Evolutionary conservation across 2,888 invertebrate species (phyloP).

Genomic region (Erynnis tages): DNA sequence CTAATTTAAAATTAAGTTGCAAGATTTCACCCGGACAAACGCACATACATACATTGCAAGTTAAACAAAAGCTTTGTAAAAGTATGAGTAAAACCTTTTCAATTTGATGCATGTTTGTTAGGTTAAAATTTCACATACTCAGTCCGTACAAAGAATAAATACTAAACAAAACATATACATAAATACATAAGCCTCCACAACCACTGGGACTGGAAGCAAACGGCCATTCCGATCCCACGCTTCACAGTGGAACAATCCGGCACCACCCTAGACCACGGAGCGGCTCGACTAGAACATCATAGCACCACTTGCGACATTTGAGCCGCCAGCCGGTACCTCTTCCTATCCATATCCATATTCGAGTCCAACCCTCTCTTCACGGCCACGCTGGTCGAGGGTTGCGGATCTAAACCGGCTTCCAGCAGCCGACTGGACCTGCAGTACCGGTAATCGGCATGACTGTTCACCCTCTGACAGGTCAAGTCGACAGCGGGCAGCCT

Average conservation of each 20-base stretch:
- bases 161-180: not conserved
- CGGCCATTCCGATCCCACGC: too few relatives aligned
- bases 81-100: too few relatives aligned
- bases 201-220: not conserved
- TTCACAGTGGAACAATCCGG: not conserved
- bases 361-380: constrained; percentile 63
- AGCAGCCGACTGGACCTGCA: constrained; percentile 59
- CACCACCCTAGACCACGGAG: constrained; percentile 14
- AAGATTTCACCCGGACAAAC: too few relatives aligned
- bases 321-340: constrained; percentile 59
- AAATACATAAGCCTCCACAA: not conserved
- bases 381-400: constrained; percentile 56
- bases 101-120: not conserved
- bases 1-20: too few relatives aligned
- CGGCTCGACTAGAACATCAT: constrained; percentile 53
- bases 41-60: too few relatives aligned
- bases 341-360: constrained; percentile 59
- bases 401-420: constrained; percentile 57
- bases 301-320: constrained; percentile 71
- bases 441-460: constrained; percentile 58
- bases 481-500: constrained; percentile 50
- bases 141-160: not conserved
- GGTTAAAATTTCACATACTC: not conserved
- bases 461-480: constrained; percentile 55
- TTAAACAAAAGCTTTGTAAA: too few relatives aligned